Evolutionary conservation across 2,113 vertebrate genomes (phyloP).

Genomic region (Bubo blakistoni): DNA sequence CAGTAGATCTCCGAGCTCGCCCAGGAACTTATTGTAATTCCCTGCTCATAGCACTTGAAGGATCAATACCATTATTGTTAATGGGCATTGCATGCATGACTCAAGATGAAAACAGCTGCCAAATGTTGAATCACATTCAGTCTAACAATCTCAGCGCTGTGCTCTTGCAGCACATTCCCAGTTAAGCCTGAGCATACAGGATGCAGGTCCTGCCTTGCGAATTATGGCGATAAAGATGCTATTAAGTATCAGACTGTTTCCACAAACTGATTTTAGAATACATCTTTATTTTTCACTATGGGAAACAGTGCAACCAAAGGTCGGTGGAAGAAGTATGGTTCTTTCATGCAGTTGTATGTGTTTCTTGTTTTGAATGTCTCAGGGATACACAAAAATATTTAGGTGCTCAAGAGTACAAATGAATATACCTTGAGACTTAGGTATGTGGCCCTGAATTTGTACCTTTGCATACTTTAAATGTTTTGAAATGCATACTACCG

Average conservation of each 20-base stretch:
- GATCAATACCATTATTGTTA: not conserved
- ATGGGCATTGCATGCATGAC: not conserved
- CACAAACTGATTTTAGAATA: not conserved
- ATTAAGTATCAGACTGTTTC: not conserved
- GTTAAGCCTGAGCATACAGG: not conserved
- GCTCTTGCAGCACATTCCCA: not conserved
- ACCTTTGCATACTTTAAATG: not conserved
- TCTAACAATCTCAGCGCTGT: rapidly evolving
- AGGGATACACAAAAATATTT: rapidly evolving
- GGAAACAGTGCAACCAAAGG: not conserved
- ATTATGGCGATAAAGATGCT: not conserved
- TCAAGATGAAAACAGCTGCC: not conserved
- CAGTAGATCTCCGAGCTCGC: not conserved
- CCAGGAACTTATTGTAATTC: not conserved
- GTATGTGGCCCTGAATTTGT: not conserved
- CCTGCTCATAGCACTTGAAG: not conserved
- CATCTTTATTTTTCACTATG: rapidly evolving
- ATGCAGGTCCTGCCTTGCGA: too few relatives aligned
- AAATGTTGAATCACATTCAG: not conserved
- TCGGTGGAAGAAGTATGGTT: not conserved
- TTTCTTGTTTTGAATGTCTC: not conserved
- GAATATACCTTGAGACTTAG: rapidly evolving
- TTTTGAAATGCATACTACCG: not conserved
- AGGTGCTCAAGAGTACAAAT: not conserved
- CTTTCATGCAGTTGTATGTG: rapidly evolving